Percentiles rank a stretch among this genome's conserved stretches.
phyloP scores from a whole-genome alignment of 2,113 vertebrate species.

The Salvelinus sp. region DNA sequence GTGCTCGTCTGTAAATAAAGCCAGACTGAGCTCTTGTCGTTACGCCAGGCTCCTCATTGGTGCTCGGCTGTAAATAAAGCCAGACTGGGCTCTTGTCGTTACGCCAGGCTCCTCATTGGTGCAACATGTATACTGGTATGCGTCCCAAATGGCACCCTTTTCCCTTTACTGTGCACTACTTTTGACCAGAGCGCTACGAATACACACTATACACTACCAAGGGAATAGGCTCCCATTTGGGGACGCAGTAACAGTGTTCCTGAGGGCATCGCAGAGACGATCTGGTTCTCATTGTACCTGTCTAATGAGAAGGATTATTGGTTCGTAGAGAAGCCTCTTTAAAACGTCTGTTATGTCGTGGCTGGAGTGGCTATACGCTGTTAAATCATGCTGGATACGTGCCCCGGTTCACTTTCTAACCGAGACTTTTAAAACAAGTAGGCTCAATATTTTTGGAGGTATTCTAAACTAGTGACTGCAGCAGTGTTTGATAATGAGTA shows the following conservation, averaged over 20 bases:
- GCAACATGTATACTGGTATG: too few species aligned
- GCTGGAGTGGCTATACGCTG: neutral
- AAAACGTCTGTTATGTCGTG: neutral
- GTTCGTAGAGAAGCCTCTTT: neutral
- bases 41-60: too few species aligned
- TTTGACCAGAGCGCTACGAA: too few species aligned
- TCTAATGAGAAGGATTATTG: constrained; percentile 1
- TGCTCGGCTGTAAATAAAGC: neutral
- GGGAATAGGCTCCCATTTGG: too few species aligned
- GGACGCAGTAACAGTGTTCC: neutral
- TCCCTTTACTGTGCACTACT: too few species aligned
- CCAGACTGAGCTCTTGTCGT: neutral
- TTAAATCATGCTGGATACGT: neutral
- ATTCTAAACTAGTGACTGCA: neutral
- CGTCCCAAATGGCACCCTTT: too few species aligned
- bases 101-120: too few species aligned
- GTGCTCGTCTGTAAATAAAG: neutral
- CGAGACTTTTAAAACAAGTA: neutral
- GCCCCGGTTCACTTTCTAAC: neutral
- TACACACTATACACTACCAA: too few species aligned
- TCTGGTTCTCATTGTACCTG: constrained; percentile 6
- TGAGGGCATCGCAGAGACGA: neutral
- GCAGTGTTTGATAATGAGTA: neutral
- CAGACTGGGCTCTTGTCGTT: neutral
- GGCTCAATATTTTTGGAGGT: neutral